Conservation (phyloP, 2,797 vertebrate species). For the Ceyx erithaca region DNA sequence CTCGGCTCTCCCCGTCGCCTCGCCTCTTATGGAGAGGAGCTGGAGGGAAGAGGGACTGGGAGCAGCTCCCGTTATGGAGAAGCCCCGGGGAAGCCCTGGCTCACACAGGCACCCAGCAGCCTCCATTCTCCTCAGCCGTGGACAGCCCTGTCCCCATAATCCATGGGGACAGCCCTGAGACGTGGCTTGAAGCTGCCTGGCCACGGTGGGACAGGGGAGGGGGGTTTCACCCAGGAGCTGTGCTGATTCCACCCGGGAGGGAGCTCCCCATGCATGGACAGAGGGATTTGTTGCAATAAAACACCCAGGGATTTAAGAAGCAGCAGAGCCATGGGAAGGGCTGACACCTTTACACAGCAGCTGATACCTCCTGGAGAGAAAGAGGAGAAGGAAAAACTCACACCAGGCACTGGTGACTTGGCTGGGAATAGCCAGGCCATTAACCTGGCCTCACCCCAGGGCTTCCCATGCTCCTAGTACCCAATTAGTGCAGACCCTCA, state of each 20-base stretch:
- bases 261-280: rapidly evolving
- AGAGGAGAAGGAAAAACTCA: not conserved
- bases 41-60: slow-evolving; percentile 8
- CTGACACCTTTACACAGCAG: not conserved
- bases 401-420: not conserved
- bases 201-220: rapidly evolving
- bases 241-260: rapidly evolving
- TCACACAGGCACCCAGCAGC: not conserved
- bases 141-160: no score
- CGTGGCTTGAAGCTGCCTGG: rapidly evolving
- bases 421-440: not conserved
- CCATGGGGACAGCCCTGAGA: not conserved
- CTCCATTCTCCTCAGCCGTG: not conserved
- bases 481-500: not conserved
- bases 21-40: slow-evolving; percentile 71
- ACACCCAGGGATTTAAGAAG: not conserved
- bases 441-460: not conserved
- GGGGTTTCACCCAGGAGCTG: rapidly evolving
- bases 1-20: not conserved
- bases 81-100: slow-evolving; percentile 47
- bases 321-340: not conserved
- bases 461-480: not conserved
- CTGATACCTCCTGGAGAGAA: not conserved
- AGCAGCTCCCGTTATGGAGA: slow-evolving; percentile 66
- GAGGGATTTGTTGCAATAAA: not conserved